Evolutionary conservation across 2,113 vertebrate genomes (phyloP).

Genomic region (Elachura formosa): DNA sequence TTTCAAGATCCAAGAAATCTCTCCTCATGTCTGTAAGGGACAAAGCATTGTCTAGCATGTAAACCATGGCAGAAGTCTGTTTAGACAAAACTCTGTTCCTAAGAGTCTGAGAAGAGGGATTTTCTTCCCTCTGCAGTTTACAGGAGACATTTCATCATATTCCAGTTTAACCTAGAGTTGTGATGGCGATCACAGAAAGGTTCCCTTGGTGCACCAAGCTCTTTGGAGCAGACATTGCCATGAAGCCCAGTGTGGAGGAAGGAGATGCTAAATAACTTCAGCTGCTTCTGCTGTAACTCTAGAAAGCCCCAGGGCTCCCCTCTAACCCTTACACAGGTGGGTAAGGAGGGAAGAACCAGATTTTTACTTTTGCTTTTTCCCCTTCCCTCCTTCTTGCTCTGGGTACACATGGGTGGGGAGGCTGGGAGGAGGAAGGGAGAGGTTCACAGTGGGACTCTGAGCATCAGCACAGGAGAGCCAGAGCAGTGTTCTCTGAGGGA

Average conservation of each 20-base stretch:
- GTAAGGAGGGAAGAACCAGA: not conserved
- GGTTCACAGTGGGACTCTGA: not conserved
- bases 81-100: not conserved
- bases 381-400: not conserved
- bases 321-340: not conserved
- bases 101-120: not conserved
- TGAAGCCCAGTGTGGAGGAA: not conserved
- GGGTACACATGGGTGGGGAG: fast-evolving
- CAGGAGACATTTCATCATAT: not conserved
- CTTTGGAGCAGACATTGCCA: not conserved
- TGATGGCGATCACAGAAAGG: not conserved
- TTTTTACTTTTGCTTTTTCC: not conserved
- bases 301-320: not conserved
- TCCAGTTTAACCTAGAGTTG: not conserved
- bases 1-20: not conserved
- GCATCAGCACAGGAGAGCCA: not conserved
- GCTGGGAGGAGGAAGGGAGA: not conserved
- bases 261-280: not conserved
- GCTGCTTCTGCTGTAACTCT: not conserved
- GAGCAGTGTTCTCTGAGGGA: not conserved
- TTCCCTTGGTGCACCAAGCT: not conserved
- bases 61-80: not conserved
- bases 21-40: not conserved
- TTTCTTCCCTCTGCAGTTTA: not conserved
- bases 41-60: not conserved